These are phyloP conservation scores for Karalla daura DNA, from an alignment of 2,797 vertebrate species.

Conservation along the genomic window DNA sequence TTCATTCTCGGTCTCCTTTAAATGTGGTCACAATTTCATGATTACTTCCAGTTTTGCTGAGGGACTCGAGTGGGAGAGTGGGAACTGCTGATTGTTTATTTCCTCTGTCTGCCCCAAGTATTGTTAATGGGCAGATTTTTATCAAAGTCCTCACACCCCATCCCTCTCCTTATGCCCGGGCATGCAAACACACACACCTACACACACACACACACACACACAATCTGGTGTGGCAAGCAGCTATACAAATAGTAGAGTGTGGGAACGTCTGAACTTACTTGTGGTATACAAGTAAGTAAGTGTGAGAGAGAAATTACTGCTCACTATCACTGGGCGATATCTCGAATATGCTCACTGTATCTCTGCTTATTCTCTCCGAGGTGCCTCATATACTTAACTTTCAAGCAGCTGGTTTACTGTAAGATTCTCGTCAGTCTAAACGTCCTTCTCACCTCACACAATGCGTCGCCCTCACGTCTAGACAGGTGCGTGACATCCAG, in stretches of 20 bases:
- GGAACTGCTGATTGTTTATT: conserved; percentile 59
- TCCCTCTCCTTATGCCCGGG: conserved; percentile 52
- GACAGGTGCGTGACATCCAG: too few relatives aligned
- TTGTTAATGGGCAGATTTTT: conserved; percentile 52
- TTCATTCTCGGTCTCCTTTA: too few relatives aligned
- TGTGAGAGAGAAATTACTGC: conserved; percentile 42
- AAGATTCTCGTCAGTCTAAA: too few relatives aligned
- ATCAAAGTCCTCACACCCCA: conserved; percentile 69
- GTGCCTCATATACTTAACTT: too few relatives aligned
- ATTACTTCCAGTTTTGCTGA: conserved; percentile 28
- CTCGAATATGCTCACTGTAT: too few relatives aligned
- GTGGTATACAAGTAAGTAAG: too few relatives aligned
- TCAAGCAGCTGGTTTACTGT: too few relatives aligned
- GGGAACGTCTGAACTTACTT: conserved; percentile 45
- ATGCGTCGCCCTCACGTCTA: too few relatives aligned
- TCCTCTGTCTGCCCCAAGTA: conserved; percentile 44
- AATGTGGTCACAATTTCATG: not conserved
- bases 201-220: conserved; percentile 5
- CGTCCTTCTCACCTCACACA: too few relatives aligned
- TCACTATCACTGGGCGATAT: conserved; percentile 21
- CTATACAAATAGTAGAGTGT: conserved; percentile 38
- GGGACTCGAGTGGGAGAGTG: conserved; percentile 29
- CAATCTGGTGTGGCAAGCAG: conserved; percentile 25
- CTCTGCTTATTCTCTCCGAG: too few relatives aligned
- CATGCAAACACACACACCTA: conserved; percentile 6